Base-by-base conservation (phyloP, 2,888 invertebrate species). In the Luffia ferchaultella region DNA sequence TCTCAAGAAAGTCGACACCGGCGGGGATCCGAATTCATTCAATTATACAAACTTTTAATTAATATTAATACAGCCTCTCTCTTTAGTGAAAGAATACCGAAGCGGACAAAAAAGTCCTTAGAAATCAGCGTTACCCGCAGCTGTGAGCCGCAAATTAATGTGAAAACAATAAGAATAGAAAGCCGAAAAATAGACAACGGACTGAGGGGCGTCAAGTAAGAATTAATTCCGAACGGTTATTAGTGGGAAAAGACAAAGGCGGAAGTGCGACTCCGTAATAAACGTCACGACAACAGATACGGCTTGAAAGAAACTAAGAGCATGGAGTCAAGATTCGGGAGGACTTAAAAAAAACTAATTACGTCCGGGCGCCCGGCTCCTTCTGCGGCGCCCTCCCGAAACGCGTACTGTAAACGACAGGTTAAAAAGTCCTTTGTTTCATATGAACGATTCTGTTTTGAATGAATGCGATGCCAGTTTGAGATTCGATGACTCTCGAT, bases 41-140 rank as follows among this genome's bases (percentile, higher is more conserved):
- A 80, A 76, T 82, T 79, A 80, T 80, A 78, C 76, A 79, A 82
- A 82, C 75, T 82, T 83, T 82, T 82, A 82, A 82, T 83, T 82
- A 83, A 83, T 82, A 83, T 83, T 80, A 83, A 80, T 82, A 83
- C 79, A 69, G 72, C 70, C 73, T 73, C 76, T 75, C 74, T 79
- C 76, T 73, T 73, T 71, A 78, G 80, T 76, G 79, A 79, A 82
- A 78, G 74, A 78, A 79, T 72, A 73, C 74, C 66, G 68, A 66
- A 68, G 66, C 68, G 68, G 68, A 78, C 80, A 75, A 80, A 82
- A 82, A 79, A 80, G 69, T 79, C 76, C 76, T 78, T 76, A 77
- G 78, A 77, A 79, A 76, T 75, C 75, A 58, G 67, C 76, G 74
- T 75, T 76, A 73, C 70, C 71, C 72, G 69, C 82, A 79, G 80